Evolutionary conservation across 2,113 vertebrate genomes (phyloP).

Genomic region (Megaleporinus macrocephalus): DNA sequence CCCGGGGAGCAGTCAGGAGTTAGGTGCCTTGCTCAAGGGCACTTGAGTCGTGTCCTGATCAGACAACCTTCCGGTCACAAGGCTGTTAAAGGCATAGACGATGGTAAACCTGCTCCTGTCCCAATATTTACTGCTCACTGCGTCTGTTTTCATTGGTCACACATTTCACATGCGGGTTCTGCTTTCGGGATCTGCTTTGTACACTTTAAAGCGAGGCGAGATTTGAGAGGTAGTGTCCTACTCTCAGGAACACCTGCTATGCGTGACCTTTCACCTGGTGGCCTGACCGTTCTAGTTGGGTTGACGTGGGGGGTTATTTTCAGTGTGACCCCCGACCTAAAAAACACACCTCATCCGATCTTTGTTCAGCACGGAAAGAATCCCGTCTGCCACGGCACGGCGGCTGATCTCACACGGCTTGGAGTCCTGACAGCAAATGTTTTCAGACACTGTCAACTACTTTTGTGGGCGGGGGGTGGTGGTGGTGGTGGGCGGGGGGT

Average conservation of each 20-base stretch:
- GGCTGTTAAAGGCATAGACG: no score
- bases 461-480: slow-evolving; percentile 3
- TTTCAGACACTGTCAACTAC: slow-evolving; percentile 66
- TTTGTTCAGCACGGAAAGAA: slow-evolving; percentile 66
- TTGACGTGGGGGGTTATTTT: slow-evolving; percentile 47
- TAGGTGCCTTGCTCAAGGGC: no score
- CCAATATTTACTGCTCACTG: no score
- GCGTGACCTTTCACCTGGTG: slow-evolving; percentile 28
- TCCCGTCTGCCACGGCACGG: slow-evolving; percentile 21
- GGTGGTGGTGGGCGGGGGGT: background rate
- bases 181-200: no score
- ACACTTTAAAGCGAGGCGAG: no score
- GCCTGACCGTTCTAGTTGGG: background rate
- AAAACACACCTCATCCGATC: slow-evolving; percentile 26
- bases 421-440: slow-evolving; percentile 55
- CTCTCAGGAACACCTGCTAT: background rate
- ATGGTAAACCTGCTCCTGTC: no score
- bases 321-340: slow-evolving; percentile 50
- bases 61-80: no score
- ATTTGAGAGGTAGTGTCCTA: no score
- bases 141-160: no score
- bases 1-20: no score
- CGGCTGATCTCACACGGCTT: slow-evolving; percentile 57
- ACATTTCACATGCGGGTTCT: no score
- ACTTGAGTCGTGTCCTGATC: no score